These are phyloP conservation scores for Xenopus laevis DNA, from an alignment of 2,113 vertebrate species.

Conservation along the genomic window DNA sequence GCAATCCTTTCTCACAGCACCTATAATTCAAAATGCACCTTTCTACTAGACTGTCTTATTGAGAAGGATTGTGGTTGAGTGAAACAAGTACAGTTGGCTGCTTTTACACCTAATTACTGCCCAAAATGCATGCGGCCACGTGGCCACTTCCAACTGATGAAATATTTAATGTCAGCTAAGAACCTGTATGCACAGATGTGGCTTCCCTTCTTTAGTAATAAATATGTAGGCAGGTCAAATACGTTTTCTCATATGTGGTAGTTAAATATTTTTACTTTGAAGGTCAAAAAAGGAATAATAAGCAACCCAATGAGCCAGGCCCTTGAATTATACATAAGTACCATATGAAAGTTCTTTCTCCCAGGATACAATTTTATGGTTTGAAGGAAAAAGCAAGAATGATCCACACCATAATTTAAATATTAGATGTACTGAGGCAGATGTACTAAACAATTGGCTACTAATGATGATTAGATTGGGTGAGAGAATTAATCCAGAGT, in stretches of 20 bases:
- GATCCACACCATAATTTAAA: constrained; percentile 23
- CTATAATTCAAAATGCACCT: no score
- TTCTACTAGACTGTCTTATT: no score
- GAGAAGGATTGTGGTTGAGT: not conserved
- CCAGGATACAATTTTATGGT: constrained; percentile 24
- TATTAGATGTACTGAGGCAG: constrained; percentile 19
- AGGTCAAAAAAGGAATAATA: constrained; percentile 42
- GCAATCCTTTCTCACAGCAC: no score
- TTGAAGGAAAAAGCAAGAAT: constrained; percentile 23
- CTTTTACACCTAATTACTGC: constrained; percentile 22
- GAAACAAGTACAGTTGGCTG: constrained; percentile 16
- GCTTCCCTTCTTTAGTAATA: constrained; percentile 11
- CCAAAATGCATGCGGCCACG: not conserved
- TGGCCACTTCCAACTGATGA: constrained; percentile 24
- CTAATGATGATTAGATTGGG: no score
- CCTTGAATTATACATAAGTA: constrained; percentile 37
- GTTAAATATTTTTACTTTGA: constrained; percentile 46
- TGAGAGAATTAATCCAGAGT: no score
- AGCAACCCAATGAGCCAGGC: constrained; percentile 16
- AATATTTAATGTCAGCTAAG: constrained; percentile 27
- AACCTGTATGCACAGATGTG: constrained; percentile 32
- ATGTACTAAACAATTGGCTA: not conserved
- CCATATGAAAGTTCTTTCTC: constrained; percentile 35
- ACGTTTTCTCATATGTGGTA: constrained; percentile 25
- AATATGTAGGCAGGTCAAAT: constrained; percentile 9